These are phyloP conservation scores for Xylota sylvarum DNA, from an alignment of 2,888 invertebrate species.

Conservation along the genomic window DNA sequence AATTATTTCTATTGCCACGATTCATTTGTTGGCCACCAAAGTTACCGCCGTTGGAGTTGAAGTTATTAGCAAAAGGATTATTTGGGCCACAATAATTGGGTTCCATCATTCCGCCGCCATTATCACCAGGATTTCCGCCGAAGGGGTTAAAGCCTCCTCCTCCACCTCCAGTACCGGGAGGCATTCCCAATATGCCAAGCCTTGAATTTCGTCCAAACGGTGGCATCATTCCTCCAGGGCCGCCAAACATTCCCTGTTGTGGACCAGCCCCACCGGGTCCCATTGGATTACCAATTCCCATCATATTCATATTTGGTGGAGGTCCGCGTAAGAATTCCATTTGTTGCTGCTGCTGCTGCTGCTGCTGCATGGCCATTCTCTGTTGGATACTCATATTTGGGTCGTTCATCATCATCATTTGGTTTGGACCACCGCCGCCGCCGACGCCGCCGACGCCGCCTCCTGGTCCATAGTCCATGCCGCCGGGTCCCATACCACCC, in stretches of 20 bases:
- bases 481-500: constrained; percentile 59
- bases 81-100: constrained; percentile 80
- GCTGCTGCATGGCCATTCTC: constrained; percentile 72
- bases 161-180: constrained; percentile 85
- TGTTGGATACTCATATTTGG: constrained; percentile 46
- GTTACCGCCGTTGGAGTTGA: constrained; percentile 40
- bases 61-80: constrained; percentile 65
- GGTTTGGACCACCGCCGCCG: too few relatives aligned
- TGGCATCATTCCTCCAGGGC: constrained; percentile 76
- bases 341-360: constrained; percentile 82
- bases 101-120: constrained; percentile 80
- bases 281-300: constrained; percentile 24
- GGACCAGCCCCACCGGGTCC: constrained; percentile 30
- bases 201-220: constrained; percentile 83
- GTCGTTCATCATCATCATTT: constrained; percentile 76
- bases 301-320: constrained; percentile 80
- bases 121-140: constrained; percentile 85
- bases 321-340: constrained; percentile 81
- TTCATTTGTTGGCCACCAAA: constrained; percentile 82
- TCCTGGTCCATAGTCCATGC: constrained; percentile 47
- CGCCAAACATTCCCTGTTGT: constrained; percentile 53
- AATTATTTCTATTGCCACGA: constrained; percentile 78
- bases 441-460: too few relatives aligned
- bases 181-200: constrained; percentile 87
- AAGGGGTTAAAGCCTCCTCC: constrained; percentile 81